Base-by-base conservation (phyloP, 2,888 invertebrate genomes). In the Drepanosiphum platanoidis region DNA sequence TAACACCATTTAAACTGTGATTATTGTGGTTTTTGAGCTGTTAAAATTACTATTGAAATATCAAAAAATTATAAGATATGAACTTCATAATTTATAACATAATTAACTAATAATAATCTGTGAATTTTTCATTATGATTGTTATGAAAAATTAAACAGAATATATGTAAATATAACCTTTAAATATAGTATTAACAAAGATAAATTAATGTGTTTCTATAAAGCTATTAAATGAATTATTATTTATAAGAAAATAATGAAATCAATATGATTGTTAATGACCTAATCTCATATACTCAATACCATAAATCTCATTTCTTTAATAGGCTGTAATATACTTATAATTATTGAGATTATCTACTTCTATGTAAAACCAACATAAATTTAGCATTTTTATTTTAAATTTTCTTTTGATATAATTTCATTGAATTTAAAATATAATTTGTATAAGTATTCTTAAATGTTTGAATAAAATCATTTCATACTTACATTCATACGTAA, bases 31-130 rank as follows among this genome's bases (percentile, higher is more conserved):
- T 58, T 52, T 18, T 52, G 36, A 52, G 11, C 9, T 34, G 61
- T 58, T 9, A 34, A 70, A 70, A 80, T 70, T 52, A 70, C 22
- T 7, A 80, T 39, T 81, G 13, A 52, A 68, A 22, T 27, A 81
- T 61, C 11, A 32, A 81, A 9, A 70, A 32, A 30, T 36, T 36
- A 34, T 30, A 58, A 22, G 46, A 77, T 84, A 84, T 15, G 3
- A 52, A 75, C 66, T 68, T 84, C 18, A 74, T 75, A 46, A 52
- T 75, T 15, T 46, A 75, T n/a, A 36, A n/a, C n/a, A n/a, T n/a
- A n/a, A n/a, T n/a, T n/a, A n/a, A 42, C 9, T n/a, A 46, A n/a
- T n/a, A 83, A 83, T 66, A 75, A 71, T 64, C 42, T n/a, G n/a
- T 11, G 52, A 0, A 74, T 75, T 30, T 66, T 84, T 58, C 7